Evolutionary conservation across 2,113 vertebrate genomes (phyloP), one percentile per base, ranked within the genome.

Genomic region (Chlorodrepanis virens): DNA sequence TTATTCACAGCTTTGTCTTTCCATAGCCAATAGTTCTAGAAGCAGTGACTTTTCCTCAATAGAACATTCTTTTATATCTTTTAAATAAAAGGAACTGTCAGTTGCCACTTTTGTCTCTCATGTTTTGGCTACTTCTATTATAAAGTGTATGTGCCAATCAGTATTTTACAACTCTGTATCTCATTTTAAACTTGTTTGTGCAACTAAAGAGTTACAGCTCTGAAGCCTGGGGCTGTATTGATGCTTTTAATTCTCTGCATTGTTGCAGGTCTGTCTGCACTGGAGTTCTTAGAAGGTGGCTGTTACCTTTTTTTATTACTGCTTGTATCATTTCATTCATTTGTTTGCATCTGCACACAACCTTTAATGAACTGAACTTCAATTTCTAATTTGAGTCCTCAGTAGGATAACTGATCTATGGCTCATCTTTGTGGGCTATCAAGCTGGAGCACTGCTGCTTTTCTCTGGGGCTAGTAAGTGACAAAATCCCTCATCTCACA

Each of bases 31-130:
- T 11, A 78, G 27, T 60, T 83, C 5, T 47, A 45, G 35, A 74
- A 63, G 27, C 28, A 19, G 5, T 31, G 6, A 18, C 6, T 18
- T 14, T 65, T n/a, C 11, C 6, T 25, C 7, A 0, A 2, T 17
- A 29, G 60, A 81, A 57, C 47, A 54, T 27, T 84, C 29, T 63
- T 84, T 84, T 71, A 44, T n/a, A 7, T 40, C 29, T 72, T 94
- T 90, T 56, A 87, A 95, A 86, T 83, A 86, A 72, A 88, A 9
- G 12, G 31, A 92, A 68, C n/a, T 57, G 5, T 18, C 29, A 24
- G 10, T 42, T 90, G 50, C 19, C 15, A 29, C 61, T 60, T 78
- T 6, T 23, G 65, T 57, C 22, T 54, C 33, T 23, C 9, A 1
- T 76, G 23, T 49, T 79, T 40, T 80, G 18, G 25, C 37, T 76